Evolutionary conservation across 2,797 vertebrate species (phyloP).

Genomic region (Stomatorhinus walkeri): DNA sequence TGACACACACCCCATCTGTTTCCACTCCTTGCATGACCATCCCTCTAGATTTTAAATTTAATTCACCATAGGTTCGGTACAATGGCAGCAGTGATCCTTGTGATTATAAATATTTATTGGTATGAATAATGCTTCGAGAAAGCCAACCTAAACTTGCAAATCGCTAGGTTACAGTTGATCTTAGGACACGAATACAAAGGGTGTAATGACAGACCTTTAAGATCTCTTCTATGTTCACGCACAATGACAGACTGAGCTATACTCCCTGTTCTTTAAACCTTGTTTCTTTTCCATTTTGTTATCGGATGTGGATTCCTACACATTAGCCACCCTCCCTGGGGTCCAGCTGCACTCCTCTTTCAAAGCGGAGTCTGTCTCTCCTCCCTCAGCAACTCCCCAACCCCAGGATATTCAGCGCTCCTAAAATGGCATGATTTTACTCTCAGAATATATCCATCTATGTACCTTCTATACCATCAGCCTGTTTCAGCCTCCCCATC

Average conservation of each 20-base stretch:
- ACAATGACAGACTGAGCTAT: background rate
- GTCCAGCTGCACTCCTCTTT: background rate
- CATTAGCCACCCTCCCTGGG: background rate
- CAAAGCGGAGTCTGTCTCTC: background rate
- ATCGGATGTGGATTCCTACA: background rate
- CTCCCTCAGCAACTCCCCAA: background rate
- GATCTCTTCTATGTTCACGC: background rate
- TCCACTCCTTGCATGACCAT: background rate
- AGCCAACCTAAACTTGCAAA: background rate
- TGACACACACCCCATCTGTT: background rate
- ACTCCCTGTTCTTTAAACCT: background rate
- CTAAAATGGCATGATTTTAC: background rate
- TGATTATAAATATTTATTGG: background rate
- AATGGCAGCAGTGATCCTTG: background rate
- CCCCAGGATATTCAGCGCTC: background rate
- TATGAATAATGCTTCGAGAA: background rate
- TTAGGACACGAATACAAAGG: background rate
- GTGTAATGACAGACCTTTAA: background rate
- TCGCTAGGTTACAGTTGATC: background rate
- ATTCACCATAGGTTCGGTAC: background rate
- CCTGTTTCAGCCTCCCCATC: background rate
- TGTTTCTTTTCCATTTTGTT: background rate
- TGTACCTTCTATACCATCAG: background rate
- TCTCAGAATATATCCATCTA: background rate
- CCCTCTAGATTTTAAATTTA: background rate